Base-by-base conservation (phyloP, 2,797 vertebrate species). In the Cossypha heuglini region DNA sequence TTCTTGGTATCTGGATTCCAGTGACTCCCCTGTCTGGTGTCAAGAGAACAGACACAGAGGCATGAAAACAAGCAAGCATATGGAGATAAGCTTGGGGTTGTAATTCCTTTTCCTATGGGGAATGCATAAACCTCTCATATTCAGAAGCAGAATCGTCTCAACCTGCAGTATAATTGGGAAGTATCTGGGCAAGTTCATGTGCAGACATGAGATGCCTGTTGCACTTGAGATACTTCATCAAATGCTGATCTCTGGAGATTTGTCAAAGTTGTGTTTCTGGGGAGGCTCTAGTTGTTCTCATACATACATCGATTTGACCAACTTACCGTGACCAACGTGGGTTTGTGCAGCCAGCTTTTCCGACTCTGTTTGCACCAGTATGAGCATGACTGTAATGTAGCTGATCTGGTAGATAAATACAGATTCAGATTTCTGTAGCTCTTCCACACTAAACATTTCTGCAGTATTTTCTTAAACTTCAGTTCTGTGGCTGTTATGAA, bases 291-390 rank as follows among this genome's bases (percentile, higher is more conserved):
- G 18, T 48, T 16, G 38, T 55, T 18, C 75, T 49, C 6, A 16
- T 55, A 13, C 0, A 0, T 54, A 14, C 5, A 1, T 71, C 14
- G 43, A 5, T 76, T 76, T 63, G 69, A 57, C 40, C 18, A 40
- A 5, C 10, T 20, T 22, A 37, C 37, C 37, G 73, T 63, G 69
- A 57, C 40, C 18, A 40, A 5, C 12, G 18, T 22, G 28, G 11
- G 2, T 74, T 88, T 46, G 13, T 83, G 29, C 37, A 80, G 31
- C 28, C 52, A 59, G 16, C 24, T 69, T 80, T 69, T 69, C 58
- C n/a, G 25, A 38, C 46, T 54, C 9, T 29, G 21, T 43, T 68
- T 69, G 38, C 19, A 29, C 15, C 25, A 42, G 10, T 45, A 11
- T 31, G 16, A 61, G 26, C 13, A 49, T 58, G 57, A 66, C 5